Evolutionary conservation across 2,113 vertebrate species (phyloP).

Genomic region (Pyrgilauda ruficollis): DNA sequence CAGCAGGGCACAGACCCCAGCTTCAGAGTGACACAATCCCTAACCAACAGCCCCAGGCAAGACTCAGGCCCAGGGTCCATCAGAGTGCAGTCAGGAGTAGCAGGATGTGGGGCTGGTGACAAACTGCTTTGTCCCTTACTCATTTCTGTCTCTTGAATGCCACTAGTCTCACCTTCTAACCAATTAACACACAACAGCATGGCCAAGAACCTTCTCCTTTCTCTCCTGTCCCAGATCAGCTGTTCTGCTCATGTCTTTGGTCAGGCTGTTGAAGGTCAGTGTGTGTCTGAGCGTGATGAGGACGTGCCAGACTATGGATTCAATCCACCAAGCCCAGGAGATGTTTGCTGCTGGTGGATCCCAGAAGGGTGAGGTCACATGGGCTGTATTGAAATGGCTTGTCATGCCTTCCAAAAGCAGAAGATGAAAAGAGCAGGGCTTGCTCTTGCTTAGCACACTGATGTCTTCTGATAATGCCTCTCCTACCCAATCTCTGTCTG

Average conservation of each 20-base stretch:
- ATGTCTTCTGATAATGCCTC: not conserved
- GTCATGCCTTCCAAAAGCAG: not conserved
- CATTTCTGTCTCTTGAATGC: not conserved
- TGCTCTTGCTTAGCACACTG: not conserved
- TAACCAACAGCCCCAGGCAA: not conserved
- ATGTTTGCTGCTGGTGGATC: not conserved
- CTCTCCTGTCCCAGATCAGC: not conserved
- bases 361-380: not conserved
- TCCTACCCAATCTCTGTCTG: not conserved
- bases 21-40: not conserved
- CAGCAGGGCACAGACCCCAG: not conserved
- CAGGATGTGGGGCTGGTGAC: not conserved
- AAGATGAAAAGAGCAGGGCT: not conserved
- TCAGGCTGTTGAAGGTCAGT: not conserved
- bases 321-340: rapidly evolving
- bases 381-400: not conserved
- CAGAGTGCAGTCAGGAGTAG: not conserved
- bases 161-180: not conserved
- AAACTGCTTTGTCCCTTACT: not conserved
- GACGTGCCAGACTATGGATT: not conserved
- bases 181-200: not conserved
- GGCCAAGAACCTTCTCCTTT: not conserved
- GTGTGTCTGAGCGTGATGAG: not conserved
- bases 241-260: not conserved
- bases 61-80: not conserved